phyloP scores from a whole-genome alignment of 64 coral and sea anemone species.

The Montipora cactus region DNA sequence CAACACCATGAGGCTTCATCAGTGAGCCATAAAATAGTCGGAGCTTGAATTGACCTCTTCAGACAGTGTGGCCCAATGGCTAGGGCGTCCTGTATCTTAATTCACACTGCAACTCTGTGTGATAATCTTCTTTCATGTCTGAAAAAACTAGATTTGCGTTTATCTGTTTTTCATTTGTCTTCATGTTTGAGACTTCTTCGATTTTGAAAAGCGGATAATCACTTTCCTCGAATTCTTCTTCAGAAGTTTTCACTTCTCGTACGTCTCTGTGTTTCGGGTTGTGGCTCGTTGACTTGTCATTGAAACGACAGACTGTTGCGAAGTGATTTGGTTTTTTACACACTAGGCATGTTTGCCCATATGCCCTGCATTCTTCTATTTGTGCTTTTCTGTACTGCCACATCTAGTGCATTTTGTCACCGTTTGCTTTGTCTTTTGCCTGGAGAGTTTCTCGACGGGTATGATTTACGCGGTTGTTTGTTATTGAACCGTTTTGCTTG shows the following conservation, averaged over 20 bases:
- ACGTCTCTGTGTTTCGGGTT: neutral
- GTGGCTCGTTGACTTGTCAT: constrained; percentile 5
- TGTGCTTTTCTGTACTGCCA: constrained; percentile 1
- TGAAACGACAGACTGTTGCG: constrained; percentile 34
- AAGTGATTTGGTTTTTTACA: constrained; percentile 56
- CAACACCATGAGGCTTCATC: constrained; percentile 42
- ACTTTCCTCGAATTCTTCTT: constrained; percentile 44
- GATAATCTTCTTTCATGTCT: neutral
- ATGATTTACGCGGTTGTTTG: neutral
- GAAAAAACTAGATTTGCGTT: constrained; percentile 36
- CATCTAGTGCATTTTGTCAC: constrained; percentile 21
- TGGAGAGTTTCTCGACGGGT: neutral
- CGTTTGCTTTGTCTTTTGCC: constrained; percentile 1
- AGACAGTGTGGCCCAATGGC: too few relatives aligned
- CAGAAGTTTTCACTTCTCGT: constrained; percentile 12
- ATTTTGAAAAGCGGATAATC: constrained; percentile 43
- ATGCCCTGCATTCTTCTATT: constrained; percentile 37
- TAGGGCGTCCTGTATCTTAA: neutral
- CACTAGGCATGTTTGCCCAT: constrained; percentile 41
- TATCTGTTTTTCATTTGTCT: constrained; percentile 50
- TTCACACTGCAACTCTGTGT: constrained; percentile 23
- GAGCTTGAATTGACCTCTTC: constrained; percentile 16
- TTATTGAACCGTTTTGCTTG: neutral
- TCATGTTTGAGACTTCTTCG: constrained; percentile 57
- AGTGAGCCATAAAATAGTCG: constrained; percentile 45